These are phyloP conservation scores for Myotis planiceps DNA, from an alignment of 2,797 vertebrate genomes.

Conservation along the genomic window DNA sequence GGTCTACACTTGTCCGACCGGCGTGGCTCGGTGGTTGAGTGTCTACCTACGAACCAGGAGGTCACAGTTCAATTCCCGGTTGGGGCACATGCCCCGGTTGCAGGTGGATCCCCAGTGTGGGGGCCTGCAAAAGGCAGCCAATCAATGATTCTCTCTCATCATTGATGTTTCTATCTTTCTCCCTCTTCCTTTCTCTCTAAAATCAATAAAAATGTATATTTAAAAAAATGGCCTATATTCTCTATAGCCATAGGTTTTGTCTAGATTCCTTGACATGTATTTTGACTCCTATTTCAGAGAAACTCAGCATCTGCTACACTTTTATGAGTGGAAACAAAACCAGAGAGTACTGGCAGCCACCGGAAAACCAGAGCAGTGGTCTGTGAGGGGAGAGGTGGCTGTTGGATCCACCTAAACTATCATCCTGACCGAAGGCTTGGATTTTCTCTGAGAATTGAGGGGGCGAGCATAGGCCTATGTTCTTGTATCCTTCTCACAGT, in stretches of 20 bases:
- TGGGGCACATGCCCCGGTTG: too few relatives aligned
- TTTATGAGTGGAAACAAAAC: neutral
- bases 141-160: too few relatives aligned
- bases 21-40: too few relatives aligned
- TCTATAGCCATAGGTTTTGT: neutral
- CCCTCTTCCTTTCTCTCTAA: too few relatives aligned
- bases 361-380: neutral
- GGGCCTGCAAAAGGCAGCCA: too few relatives aligned
- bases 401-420: neutral
- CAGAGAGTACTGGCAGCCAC: neutral
- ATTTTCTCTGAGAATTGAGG: neutral
- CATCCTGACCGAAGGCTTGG: neutral
- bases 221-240: neutral
- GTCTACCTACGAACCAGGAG: too few relatives aligned
- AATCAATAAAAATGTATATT: too few relatives aligned
- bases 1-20: fast-evolving
- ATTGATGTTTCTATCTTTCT: too few relatives aligned
- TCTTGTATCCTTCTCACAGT: neutral
- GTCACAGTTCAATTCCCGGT: too few relatives aligned
- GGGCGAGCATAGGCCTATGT: neutral
- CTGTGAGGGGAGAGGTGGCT: neutral
- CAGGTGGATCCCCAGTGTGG: too few relatives aligned
- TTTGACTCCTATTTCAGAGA: neutral
- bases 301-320: neutral
- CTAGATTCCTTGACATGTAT: neutral